phyloP scores from a whole-genome alignment of 1,140 invertebrate genomes.

The Idris sp. region DNA sequence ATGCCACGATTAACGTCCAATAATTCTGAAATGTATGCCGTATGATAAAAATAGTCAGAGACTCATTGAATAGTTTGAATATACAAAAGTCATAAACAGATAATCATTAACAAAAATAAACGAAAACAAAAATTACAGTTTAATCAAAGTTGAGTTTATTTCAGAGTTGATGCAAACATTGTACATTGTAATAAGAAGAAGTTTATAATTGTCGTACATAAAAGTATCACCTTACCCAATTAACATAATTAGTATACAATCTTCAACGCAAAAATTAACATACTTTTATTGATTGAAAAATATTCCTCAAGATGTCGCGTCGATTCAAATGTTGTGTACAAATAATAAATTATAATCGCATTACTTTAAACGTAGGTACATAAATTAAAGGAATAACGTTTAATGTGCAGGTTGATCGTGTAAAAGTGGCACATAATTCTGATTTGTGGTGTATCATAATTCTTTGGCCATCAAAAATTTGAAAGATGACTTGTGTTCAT shows the following conservation, averaged over 20 bases:
- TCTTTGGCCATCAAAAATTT: constrained; percentile 47
- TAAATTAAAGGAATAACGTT: constrained; percentile 46
- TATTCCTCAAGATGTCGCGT: constrained; percentile 2
- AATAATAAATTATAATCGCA: constrained; percentile 49
- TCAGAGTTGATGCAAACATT: no score
- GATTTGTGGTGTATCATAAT: constrained; percentile 59
- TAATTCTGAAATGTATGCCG: constrained; percentile 20
- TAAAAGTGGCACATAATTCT: constrained; percentile 51
- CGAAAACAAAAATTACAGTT: no score
- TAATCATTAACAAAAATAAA: no score
- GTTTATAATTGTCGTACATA: constrained; percentile 16
- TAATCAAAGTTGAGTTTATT: no score
- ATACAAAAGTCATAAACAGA: no score
- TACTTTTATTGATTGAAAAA: constrained; percentile 12
- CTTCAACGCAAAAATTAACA: constrained; percentile 1
- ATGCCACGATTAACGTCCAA: constrained; percentile 4
- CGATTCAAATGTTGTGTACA: constrained; percentile 34
- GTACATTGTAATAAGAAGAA: constrained; percentile 32
- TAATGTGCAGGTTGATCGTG: constrained; percentile 41
- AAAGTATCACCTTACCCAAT: constrained; percentile 45
- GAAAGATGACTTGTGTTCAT: constrained; percentile 40
- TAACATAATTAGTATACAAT: constrained; percentile 42
- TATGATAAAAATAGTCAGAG: no score
- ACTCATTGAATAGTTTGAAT: no score
- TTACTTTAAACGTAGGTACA: constrained; percentile 19